Percentiles rank a stretch among this genome's conserved stretches.
phyloP scores from a whole-genome alignment of 1,140 invertebrate genomes.

The Drosophila lowei region DNA sequence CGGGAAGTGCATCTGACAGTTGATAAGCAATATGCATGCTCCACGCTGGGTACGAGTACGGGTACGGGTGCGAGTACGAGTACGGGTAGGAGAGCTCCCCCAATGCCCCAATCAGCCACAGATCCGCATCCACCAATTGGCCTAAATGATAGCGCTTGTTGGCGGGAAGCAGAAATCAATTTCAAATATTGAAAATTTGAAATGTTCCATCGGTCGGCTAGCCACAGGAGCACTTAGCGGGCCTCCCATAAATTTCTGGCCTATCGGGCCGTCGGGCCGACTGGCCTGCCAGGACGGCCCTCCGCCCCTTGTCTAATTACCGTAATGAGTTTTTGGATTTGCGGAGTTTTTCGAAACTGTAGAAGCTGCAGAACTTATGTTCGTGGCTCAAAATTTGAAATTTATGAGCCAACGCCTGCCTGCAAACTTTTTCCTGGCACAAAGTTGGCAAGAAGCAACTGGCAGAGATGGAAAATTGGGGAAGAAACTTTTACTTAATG shows the following conservation, averaged over 20 bases:
- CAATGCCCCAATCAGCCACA: constrained; percentile 9
- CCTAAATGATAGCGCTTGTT: constrained; percentile 52
- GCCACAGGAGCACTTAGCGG: constrained; percentile 42
- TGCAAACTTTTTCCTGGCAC: constrained; percentile 52
- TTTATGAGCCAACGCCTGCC: constrained; percentile 64
- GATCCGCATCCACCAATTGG: constrained; percentile 44
- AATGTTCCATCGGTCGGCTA: constrained; percentile 32
- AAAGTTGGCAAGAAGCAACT: constrained; percentile 40
- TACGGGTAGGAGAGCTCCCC: too few relatives aligned
- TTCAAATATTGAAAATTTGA: constrained; percentile 59
- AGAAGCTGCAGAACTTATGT: constrained; percentile 64
- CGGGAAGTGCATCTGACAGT: constrained; percentile 57
- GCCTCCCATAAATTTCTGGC: constrained; percentile 50
- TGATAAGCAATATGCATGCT: constrained; percentile 43
- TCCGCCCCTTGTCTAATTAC: constrained; percentile 56
- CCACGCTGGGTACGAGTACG: neutral
- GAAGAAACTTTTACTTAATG: constrained; percentile 46
- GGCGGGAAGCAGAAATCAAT: constrained; percentile 54
- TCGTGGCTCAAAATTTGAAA: constrained; percentile 64
- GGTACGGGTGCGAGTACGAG: too few relatives aligned
- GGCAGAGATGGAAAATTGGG: neutral
- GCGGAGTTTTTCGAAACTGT: constrained; percentile 36
- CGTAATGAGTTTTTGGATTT: constrained; percentile 71
- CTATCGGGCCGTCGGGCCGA: constrained; percentile 13
- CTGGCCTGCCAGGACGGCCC: neutral